These are phyloP conservation scores for Capromys pilorides DNA, from an alignment of 2,797 vertebrate species.

Conservation along the genomic window DNA sequence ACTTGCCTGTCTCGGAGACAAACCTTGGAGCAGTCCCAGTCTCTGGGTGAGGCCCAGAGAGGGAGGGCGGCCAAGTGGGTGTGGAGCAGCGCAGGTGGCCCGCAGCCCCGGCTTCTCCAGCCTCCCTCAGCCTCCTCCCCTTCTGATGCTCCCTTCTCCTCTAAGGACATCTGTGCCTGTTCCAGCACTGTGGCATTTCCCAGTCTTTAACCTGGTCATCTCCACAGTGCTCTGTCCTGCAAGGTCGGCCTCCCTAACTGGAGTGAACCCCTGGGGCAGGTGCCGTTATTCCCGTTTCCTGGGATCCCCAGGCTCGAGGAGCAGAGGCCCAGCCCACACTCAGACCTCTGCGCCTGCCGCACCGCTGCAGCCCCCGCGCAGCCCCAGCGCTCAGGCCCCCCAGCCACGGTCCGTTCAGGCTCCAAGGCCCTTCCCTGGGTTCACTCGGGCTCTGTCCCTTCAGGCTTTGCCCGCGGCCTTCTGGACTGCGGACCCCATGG, in stretches of 20 bases:
- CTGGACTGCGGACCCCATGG: accelerated
- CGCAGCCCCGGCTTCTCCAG: background rate
- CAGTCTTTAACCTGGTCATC: background rate
- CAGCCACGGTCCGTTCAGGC: background rate
- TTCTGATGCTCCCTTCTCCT: background rate
- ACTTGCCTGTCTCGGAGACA: accelerated
- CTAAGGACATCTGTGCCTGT: background rate
- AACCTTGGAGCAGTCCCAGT: too few relatives aligned
- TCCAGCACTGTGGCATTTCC: background rate
- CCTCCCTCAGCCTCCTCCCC: background rate
- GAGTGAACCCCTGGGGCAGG: background rate
- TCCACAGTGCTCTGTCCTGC: background rate
- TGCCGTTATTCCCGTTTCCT: background rate
- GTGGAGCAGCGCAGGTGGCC: background rate
- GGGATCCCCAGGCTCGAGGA: background rate
- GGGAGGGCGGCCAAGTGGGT: background rate
- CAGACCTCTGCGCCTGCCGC: background rate
- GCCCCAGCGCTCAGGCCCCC: background rate
- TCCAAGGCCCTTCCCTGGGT: background rate
- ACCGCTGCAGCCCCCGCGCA: background rate
- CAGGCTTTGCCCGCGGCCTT: too few relatives aligned
- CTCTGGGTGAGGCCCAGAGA: background rate
- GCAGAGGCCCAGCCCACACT: background rate
- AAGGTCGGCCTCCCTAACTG: background rate
- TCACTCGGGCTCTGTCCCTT: background rate